Evolutionary conservation across 2,113 vertebrate genomes (phyloP).

Genomic region (Pangasianodon gigas): DNA sequence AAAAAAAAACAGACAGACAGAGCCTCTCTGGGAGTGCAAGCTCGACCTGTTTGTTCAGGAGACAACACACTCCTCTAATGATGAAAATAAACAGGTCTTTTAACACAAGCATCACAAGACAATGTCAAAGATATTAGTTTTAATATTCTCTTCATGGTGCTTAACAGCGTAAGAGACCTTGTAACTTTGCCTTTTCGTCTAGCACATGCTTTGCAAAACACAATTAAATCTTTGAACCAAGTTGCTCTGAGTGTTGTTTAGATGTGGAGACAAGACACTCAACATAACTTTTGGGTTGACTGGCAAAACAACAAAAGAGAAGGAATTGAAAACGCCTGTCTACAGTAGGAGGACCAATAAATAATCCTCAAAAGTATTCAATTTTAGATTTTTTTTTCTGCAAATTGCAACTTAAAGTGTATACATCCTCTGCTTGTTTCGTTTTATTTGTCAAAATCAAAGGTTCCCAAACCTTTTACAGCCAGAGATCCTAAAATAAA

Average conservation of each 20-base stretch:
- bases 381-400: background rate
- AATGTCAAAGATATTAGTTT: constrained; percentile 63
- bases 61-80: constrained; percentile 64
- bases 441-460: background rate
- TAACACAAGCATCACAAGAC: constrained; percentile 62
- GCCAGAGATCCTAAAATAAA: background rate
- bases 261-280: constrained; percentile 53
- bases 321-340: constrained; percentile 19
- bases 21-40: constrained; percentile 64
- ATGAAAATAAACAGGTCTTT: constrained; percentile 72
- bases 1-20: constrained; percentile 68
- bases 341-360: background rate
- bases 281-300: constrained; percentile 49
- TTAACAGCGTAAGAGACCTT: constrained; percentile 53
- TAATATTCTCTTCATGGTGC: constrained; percentile 59
- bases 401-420: background rate
- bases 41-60: constrained; percentile 68
- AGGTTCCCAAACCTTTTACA: background rate
- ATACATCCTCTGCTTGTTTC: background rate
- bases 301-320: constrained; percentile 38
- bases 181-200: constrained; percentile 51
- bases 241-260: constrained; percentile 45
- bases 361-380: background rate
- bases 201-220: constrained; percentile 50
- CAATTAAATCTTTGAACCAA: constrained; percentile 56